Percentiles rank a stretch among this genome's conserved stretches.
Conservation (phyloP, 2,888 invertebrate species). For the Aleiodes testaceus region DNA sequence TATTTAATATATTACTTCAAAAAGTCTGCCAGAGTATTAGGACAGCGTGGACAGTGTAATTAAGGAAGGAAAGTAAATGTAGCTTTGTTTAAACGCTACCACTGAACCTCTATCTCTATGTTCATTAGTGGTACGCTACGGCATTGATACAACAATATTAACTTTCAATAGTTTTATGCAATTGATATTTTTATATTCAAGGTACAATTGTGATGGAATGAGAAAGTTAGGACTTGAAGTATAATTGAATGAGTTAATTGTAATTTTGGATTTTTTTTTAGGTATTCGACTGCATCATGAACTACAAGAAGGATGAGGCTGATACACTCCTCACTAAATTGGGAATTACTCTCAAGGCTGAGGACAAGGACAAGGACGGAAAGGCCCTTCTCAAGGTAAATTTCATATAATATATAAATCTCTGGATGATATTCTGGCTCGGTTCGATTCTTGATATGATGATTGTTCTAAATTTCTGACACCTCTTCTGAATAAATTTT, state of each 20-base stretch:
- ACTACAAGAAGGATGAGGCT: conserved; percentile 96
- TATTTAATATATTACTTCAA: conserved; percentile 26
- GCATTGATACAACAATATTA: conserved; percentile 73
- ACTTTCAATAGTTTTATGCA: background rate
- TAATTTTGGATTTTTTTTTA: conserved; percentile 56
- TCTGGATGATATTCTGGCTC: conserved; percentile 2
- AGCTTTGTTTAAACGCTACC: conserved; percentile 79
- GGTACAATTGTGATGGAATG: too few species aligned
- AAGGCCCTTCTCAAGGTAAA: conserved; percentile 92
- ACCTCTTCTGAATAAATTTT: conserved; percentile 67
- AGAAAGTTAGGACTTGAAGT: background rate
- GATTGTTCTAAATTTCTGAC: conserved; percentile 69
- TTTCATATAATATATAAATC: conserved; percentile 2
- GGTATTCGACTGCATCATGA: conserved; percentile 90
- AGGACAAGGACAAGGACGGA: conserved; percentile 97
- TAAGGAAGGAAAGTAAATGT: conserved; percentile 79
- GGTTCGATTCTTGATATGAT: conserved; percentile 55
- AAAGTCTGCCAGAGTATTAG: conserved; percentile 50
- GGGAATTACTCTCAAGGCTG: conserved; percentile 91
- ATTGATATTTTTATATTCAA: background rate
- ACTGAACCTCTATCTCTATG: conserved; percentile 89
- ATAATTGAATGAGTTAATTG: conserved; percentile 1
- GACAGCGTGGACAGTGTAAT: conserved; percentile 78
- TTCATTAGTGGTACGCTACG: conserved; percentile 80
- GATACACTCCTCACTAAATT: conserved; percentile 91